Evolutionary conservation across 2,113 vertebrate genomes (phyloP), one percentile per base, ranked within the genome.

Genomic region (Cathartes aura): DNA sequence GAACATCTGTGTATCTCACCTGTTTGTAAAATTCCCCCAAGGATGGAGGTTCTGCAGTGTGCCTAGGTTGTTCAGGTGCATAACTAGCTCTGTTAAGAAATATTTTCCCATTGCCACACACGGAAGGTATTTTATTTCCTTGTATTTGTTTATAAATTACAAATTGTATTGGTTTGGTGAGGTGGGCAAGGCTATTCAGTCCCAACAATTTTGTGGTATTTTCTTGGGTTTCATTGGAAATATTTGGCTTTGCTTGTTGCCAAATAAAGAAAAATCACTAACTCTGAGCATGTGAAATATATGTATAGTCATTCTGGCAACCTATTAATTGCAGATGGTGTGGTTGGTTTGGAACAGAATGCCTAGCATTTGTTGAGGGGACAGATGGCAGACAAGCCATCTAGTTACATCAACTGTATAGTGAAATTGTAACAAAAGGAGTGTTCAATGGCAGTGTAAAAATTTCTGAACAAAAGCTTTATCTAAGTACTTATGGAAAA

Each of bases 311-410:
- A 36, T 94, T 90, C 80, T 98, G 97, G 91, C 91, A 97, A 62
- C 58, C 48, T 91, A 63, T 92, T 96, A 96, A 91, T 95, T 97
- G 82, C 95, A 93, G 94, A 93, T 96, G 97, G 95, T 84, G 36
- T 79, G 67, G 86, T 47, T 95, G 89, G 53, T 87, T 97, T 93
- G 91, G 87, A 96, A 82, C 93, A 95, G 94, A 96, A 89, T 87
- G 76, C 82, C 30, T 87, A 64, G 52, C 75, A 66, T 96, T 95
- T 94, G 68, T 43, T 85, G 79, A 80, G 42, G 84, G 89, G 83
- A 93, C 97, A 96, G 89, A 91, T 96, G 94, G 92, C 92, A 96
- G 93, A 92, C 84, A 75, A 96, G 53, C 81, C 76, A 87, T 82
- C 76, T 76, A 95, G 88, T 96, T 95, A 45, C 13, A 82, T 86